These are phyloP conservation scores for Meloidogyne hapla DNA, from an alignment of 1,140 invertebrate species.

Conservation along the genomic window DNA sequence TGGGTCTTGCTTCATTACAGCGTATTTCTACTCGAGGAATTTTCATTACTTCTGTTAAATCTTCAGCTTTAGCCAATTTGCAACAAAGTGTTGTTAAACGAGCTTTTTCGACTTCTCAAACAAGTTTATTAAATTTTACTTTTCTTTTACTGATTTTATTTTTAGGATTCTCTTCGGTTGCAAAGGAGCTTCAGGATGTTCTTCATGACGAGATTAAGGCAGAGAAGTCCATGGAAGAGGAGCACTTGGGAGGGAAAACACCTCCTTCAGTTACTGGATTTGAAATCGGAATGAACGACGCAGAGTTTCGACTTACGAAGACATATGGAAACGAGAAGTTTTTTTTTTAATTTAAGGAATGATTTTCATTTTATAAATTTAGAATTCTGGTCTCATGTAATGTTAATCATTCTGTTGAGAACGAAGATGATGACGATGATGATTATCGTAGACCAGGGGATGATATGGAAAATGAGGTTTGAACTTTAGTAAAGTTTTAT, in stretches of 20 bases:
- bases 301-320: conserved; percentile 61
- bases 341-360: conserved; percentile 7
- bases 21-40: background rate
- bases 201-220: conserved; percentile 59
- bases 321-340: conserved; percentile 56
- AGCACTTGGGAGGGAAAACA: conserved; percentile 56
- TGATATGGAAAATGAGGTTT: background rate
- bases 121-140: background rate
- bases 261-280: conserved; percentile 55
- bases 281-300: conserved; percentile 54
- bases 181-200: conserved; percentile 50
- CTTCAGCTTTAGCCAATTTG: background rate
- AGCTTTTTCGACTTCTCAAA: background rate
- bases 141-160: background rate
- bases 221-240: conserved; percentile 55
- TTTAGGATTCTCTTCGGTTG: conserved; percentile 31
- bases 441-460: background rate
- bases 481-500: background rate
- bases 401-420: conserved; percentile 61
- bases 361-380: conserved; percentile 1
- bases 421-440: conserved; percentile 50
- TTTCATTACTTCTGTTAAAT: background rate
- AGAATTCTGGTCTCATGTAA: conserved; percentile 61
- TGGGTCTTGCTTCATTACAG: background rate
- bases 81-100: background rate